Base-by-base conservation (phyloP, 2,888 invertebrate genomes). In the Lamproptera curius region DNA sequence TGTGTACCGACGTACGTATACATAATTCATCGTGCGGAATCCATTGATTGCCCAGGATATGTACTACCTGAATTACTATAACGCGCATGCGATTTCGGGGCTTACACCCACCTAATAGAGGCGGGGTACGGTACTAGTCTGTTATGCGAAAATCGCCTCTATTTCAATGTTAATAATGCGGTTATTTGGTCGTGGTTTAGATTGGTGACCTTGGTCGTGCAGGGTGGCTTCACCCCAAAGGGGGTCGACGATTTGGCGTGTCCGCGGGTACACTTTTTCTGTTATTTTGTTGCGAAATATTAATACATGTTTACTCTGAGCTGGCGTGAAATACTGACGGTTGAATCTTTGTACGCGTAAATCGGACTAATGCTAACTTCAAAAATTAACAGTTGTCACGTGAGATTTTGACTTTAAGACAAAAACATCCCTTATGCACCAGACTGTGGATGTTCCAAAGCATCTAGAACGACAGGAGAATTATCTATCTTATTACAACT, bases 121-220 rank as follows among this genome's bases (percentile, higher is more conserved):
- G 31, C 28, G 35, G 8, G 10, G 8, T 23, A 14, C 1, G 20
- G 1, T 23, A 16, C 23, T n/a, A n/a, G n/a, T 16, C 3, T 2
- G 38, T 8, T 52, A 51, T 28, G 36, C 45, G 15, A 66, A 65
- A 65, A 55, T 61, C 51, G 42, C 50, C 58, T 58, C 53, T 62
- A 61, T 39, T 9, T 16, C 1, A 9, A 9, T 13, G 5, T 13
- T 2, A 1, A 42, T 58, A 67, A 51, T 51, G 67, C 58, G 56
- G 48, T 51, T 56, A 66, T 65, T 71, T 39, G 42, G 11, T 11
- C 50, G 42, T 53, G 46, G 49, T 39, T 56, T n/a, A n/a, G 63
- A 65, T 73, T 67, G 72, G 70, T 65, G 85, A 85, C 85, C 85
- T 84, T 86, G 82, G 69, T 63, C 64, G 72, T 64, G 61, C 47